Evolutionary conservation across 1,140 invertebrate genomes (phyloP).

Genomic region (Eciton burchellii): DNA sequence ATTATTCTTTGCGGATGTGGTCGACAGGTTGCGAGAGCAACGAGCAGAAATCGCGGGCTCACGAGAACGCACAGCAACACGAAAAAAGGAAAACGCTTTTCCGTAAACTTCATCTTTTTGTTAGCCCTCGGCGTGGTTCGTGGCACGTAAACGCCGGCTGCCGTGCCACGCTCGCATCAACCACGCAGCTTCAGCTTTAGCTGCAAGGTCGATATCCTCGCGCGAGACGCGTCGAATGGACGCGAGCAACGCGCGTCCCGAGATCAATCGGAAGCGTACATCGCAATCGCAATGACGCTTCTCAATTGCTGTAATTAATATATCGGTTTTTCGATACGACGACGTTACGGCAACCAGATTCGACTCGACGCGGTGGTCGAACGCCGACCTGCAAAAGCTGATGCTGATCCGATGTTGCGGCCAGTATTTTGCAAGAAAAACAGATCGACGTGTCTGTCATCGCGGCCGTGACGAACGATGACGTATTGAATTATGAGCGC

Average conservation of each 20-base stretch:
- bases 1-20: conserved; percentile 6
- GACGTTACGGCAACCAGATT: neutral
- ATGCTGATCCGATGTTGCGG: neutral
- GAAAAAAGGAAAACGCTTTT: conserved; percentile 42
- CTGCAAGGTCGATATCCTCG: conserved; percentile 31
- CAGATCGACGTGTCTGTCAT: conserved; percentile 31
- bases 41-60: conserved; percentile 13
- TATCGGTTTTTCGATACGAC: neutral
- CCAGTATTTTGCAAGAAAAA: conserved; percentile 42
- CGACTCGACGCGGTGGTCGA: too few relatives aligned
- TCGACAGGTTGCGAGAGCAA: conserved; percentile 20
- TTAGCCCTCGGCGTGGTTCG: conserved; percentile 38
- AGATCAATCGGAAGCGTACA: conserved; percentile 27
- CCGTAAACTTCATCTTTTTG: conserved; percentile 53
- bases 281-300: conserved; percentile 17
- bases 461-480: conserved; percentile 3
- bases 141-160: conserved; percentile 41
- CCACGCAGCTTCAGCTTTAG: too few relatives aligned
- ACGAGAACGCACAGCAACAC: conserved; percentile 1
- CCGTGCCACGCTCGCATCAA: conserved; percentile 64
- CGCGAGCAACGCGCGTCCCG: neutral
- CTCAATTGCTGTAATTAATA: conserved; percentile 19
- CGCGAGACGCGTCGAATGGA: conserved; percentile 33
- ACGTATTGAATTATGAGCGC: conserved; percentile 37
- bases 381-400: neutral